These are phyloP conservation scores for Pyrgus malvae DNA, from an alignment of 2,888 invertebrate genomes.

Conservation along the genomic window DNA sequence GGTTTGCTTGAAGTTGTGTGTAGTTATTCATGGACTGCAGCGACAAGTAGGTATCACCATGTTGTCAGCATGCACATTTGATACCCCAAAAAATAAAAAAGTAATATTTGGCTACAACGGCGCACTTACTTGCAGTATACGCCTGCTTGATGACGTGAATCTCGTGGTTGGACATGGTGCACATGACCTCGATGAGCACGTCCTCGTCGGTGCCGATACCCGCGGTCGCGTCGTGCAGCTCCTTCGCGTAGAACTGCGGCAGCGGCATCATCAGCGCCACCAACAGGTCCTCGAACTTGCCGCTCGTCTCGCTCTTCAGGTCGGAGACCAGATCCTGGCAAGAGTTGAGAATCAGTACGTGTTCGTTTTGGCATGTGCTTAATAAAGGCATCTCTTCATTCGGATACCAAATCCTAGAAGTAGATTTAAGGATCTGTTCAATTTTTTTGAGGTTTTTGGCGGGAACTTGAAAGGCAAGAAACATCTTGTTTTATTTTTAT, in stretches of 20 bases:
- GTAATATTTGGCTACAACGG: background rate
- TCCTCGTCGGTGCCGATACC: constrained; percentile 93
- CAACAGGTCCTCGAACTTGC: constrained; percentile 92
- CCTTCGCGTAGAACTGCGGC: constrained; percentile 91
- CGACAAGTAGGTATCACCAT: too few relatives aligned
- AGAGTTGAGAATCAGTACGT: background rate
- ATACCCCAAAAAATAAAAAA: too few relatives aligned
- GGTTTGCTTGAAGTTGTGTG: too few relatives aligned
- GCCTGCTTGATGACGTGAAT: constrained; percentile 89
- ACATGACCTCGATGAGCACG: constrained; percentile 93
- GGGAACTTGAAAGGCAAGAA: too few relatives aligned
- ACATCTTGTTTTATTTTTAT: too few relatives aligned
- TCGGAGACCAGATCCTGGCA: constrained; percentile 88
- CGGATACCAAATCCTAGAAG: too few relatives aligned
- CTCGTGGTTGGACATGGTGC: constrained; percentile 92
- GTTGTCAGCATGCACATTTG: too few relatives aligned
- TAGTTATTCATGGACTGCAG: too few relatives aligned
- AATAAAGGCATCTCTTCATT: too few relatives aligned
- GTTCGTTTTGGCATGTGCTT: too few relatives aligned
- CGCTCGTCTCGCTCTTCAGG: constrained; percentile 93
- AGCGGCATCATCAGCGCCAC: constrained; percentile 93
- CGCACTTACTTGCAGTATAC: constrained; percentile 86
- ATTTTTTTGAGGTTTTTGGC: too few relatives aligned
- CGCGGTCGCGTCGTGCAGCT: constrained; percentile 91
- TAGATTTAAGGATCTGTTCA: too few relatives aligned